phyloP scores from a whole-genome alignment of 92 coral and sea anemone species.

The Zoanthus sansibaricus region DNA sequence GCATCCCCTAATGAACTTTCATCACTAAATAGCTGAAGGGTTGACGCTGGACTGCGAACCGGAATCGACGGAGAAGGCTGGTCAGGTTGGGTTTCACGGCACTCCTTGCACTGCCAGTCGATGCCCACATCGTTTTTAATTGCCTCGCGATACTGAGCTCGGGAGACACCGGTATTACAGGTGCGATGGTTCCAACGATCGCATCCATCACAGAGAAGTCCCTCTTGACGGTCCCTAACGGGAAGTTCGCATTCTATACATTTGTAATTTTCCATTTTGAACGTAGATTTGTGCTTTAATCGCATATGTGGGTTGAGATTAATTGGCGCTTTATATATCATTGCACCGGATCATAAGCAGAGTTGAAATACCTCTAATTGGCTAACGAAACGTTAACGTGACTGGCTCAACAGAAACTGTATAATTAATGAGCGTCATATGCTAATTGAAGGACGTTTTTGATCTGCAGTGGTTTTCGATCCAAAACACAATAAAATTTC shows the following conservation, averaged over 20 bases:
- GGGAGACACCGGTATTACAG: not conserved
- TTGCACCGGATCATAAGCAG: not conserved
- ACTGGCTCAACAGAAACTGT: not conserved
- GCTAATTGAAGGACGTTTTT: not conserved
- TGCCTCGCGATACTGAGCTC: constrained; percentile 7
- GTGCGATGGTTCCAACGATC: constrained; percentile 11
- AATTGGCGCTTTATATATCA: not conserved
- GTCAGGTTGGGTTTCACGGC: constrained; percentile 1
- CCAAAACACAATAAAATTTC: not conserved
- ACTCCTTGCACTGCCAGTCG: constrained; percentile 27
- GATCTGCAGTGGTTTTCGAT: not conserved
- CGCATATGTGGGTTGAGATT: not conserved
- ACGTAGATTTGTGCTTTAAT: not conserved
- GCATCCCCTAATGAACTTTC: constrained; percentile 16
- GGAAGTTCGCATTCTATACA: constrained; percentile 14
- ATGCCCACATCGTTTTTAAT: not conserved
- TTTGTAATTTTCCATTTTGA: not conserved
- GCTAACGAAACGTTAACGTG: not conserved
- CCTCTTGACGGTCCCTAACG: constrained; percentile 14
- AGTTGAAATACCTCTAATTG: not conserved
- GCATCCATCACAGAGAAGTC: constrained; percentile 4
- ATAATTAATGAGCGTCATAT: constrained; percentile 2
- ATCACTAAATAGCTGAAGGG: not conserved
- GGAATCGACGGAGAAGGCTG: not conserved
- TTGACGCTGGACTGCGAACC: constrained; percentile 13